Conservation (phyloP, 2,888 invertebrate species). For the Melanargia galathea region DNA sequence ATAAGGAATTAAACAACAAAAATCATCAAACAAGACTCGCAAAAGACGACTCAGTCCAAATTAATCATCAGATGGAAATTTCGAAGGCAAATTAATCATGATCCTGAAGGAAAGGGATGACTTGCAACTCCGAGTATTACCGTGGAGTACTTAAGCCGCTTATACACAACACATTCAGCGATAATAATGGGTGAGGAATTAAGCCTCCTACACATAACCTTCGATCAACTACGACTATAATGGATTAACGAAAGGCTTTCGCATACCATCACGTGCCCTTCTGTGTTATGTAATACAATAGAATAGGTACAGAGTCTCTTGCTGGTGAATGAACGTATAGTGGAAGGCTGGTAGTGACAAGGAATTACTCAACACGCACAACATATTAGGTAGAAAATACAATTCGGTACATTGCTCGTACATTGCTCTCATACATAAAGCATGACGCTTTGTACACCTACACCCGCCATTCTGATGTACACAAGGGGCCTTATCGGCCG, state of each 20-base stretch:
- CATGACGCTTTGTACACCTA: too few species aligned
- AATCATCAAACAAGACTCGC: constrained; percentile 40
- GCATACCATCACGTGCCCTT: background rate
- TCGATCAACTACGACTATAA: constrained; percentile 3
- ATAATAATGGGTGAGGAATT: constrained; percentile 10
- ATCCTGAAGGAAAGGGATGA: constrained; percentile 46
- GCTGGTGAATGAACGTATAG: too few species aligned
- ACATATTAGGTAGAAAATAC: too few species aligned
- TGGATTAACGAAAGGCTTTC: background rate
- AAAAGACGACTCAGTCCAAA: constrained; percentile 37
- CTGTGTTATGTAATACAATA: background rate
- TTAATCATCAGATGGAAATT: constrained; percentile 38
- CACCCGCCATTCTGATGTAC: too few species aligned
- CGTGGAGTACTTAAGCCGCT: constrained; percentile 16
- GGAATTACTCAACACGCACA: too few species aligned
- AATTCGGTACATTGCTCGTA: too few species aligned
- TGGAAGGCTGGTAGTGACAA: too few species aligned
- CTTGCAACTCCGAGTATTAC: constrained; percentile 43
- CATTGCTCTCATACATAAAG: too few species aligned
- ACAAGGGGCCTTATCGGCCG: too few species aligned
- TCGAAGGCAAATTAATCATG: constrained; percentile 51
- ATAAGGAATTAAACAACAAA: constrained; percentile 31
- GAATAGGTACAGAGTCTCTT: too few species aligned
- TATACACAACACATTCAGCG: background rate
- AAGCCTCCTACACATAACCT: background rate